Evolutionary conservation across 2,888 invertebrate species (phyloP).

Genomic region (Plusia festucae): DNA sequence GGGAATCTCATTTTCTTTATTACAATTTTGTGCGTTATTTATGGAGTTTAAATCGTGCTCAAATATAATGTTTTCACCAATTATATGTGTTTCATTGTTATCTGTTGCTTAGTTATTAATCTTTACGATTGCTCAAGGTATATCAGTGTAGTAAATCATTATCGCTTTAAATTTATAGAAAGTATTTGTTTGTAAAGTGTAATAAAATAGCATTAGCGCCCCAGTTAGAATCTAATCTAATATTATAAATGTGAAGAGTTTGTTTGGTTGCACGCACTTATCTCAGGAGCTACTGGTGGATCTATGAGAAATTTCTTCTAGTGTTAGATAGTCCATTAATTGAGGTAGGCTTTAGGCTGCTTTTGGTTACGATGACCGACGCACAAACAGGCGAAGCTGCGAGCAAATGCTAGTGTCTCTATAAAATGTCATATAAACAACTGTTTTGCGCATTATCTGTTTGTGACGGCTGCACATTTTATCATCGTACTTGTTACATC

Average conservation of each 20-base stretch:
- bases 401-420: no score
- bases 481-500: background rate
- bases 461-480: background rate
- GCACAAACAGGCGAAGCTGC: no score
- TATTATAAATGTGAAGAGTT: no score
- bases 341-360: no score
- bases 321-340: no score
- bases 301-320: no score
- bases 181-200: background rate
- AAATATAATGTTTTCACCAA: conserved; percentile 5
- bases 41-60: conserved; percentile 11
- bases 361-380: no score
- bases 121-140: background rate
- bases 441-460: background rate
- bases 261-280: no score
- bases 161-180: conserved; percentile 18
- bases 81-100: background rate
- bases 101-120: background rate
- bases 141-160: conserved; percentile 9
- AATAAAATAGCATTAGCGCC: background rate
- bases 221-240: no score
- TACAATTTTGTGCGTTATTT: background rate
- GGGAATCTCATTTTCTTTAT: conserved; percentile 33
- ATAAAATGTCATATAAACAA: background rate
- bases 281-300: no score